These are phyloP conservation scores for Alectura lathami DNA, from an alignment of 2,113 vertebrate species.

Conservation along the genomic window DNA sequence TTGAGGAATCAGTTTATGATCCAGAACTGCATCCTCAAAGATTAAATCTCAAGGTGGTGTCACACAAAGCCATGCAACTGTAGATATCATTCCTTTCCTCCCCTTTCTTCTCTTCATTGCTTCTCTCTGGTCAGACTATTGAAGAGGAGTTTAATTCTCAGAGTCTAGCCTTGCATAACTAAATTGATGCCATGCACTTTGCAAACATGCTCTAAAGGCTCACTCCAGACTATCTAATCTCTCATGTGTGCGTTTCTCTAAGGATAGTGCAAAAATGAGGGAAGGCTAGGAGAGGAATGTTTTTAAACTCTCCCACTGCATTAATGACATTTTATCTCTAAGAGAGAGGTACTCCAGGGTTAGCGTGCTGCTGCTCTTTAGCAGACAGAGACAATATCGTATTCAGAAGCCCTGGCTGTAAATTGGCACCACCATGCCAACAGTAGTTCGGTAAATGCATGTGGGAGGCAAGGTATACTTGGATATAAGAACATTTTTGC, in stretches of 20 bases:
- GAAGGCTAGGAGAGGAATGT: not conserved
- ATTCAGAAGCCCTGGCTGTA: not conserved
- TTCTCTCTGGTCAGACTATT: not conserved
- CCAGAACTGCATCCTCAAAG: not conserved
- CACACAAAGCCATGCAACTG: not conserved
- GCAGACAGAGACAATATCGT: fast-evolving
- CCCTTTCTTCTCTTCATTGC: not conserved
- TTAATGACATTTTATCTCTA: not conserved
- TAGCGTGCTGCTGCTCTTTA: not conserved
- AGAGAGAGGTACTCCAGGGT: not conserved
- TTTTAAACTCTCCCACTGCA: not conserved
- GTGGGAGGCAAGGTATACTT: not conserved
- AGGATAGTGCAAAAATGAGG: not conserved
- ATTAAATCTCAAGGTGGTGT: not conserved
- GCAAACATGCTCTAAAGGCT: not conserved
- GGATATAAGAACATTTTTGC: not conserved
- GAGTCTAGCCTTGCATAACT: not conserved
- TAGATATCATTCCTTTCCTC: not conserved
- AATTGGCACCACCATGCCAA: not conserved
- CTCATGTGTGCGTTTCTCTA: not conserved
- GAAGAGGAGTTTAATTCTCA: slow-evolving; percentile 15
- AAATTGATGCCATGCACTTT: not conserved
- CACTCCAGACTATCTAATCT: not conserved
- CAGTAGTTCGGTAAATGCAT: not conserved
- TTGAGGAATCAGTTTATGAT: not conserved